Evolutionary conservation across 2,113 vertebrate genomes (phyloP).

Genomic region (Neolamprologus sp.): DNA sequence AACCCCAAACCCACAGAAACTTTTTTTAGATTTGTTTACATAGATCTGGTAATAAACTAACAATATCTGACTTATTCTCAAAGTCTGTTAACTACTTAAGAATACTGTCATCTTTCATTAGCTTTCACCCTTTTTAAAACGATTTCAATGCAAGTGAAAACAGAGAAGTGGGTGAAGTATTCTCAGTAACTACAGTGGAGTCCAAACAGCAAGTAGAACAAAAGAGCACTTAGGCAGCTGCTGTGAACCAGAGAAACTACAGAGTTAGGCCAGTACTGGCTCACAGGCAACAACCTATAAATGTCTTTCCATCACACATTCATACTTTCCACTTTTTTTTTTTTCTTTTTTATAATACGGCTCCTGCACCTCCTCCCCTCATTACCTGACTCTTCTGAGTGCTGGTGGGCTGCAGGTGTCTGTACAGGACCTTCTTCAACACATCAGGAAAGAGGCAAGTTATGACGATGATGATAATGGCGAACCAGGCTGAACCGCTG

Average conservation of each 20-base stretch:
- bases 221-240: not conserved
- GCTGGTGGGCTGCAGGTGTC: constrained; percentile 86
- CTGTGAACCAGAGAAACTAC: not conserved
- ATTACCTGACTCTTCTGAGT: constrained; percentile 95
- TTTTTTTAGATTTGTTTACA: not conserved
- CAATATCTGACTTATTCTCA: not conserved
- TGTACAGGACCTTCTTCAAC: constrained; percentile 91
- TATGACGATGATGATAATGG: constrained; percentile 90
- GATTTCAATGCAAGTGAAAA: not conserved
- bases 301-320: not conserved
- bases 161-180: not conserved
- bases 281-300: not conserved
- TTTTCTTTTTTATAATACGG: not conserved
- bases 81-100: not conserved
- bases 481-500: constrained; percentile 95
- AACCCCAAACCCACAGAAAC: not conserved
- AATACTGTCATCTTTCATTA: not conserved
- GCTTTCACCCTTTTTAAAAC: not conserved
- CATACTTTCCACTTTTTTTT: not conserved
- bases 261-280: not conserved
- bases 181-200: not conserved
- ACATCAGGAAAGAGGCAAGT: constrained; percentile 89
- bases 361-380: not conserved
- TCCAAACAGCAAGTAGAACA: not conserved
- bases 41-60: not conserved